These are phyloP conservation scores for Heliocidaris erythrogramma DNA, from an alignment of 35 echinoderm and acorn worm genomes.

Conservation along the genomic window DNA sequence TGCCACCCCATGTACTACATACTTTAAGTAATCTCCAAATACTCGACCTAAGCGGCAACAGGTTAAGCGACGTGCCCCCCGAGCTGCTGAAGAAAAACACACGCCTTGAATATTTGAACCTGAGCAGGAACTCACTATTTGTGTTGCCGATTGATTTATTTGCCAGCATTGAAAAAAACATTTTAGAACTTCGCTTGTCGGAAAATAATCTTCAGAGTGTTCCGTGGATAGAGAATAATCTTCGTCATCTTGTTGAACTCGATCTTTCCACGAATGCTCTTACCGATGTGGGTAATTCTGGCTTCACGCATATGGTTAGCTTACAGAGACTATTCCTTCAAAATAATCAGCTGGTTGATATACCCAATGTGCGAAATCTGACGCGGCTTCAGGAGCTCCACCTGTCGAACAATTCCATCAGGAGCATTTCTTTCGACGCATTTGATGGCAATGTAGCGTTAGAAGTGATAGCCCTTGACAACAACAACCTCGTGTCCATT, in stretches of 20 bases:
- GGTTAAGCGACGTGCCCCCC: neutral
- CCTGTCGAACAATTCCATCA: neutral
- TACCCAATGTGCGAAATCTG: constrained; percentile 32
- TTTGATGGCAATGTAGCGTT: constrained; percentile 13
- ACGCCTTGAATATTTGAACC: neutral
- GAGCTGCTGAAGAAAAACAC: neutral
- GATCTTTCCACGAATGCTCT: neutral
- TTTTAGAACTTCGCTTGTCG: neutral
- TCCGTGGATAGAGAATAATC: neutral
- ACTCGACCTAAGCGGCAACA: neutral
- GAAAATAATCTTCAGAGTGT: neutral
- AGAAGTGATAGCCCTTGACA: neutral
- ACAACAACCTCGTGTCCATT: neutral
- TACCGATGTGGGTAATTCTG: neutral
- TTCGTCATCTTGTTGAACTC: neutral
- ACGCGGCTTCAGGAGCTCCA: neutral
- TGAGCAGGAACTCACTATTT: neutral
- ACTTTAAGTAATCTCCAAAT: neutral
- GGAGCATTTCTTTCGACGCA: neutral
- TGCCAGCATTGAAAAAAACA: neutral
- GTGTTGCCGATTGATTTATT: neutral
- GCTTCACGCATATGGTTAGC: constrained; percentile 18
- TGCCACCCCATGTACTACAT: neutral
- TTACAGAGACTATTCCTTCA: neutral
- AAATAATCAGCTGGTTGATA: neutral